Base-by-base conservation (phyloP, 2,888 invertebrate species). In the Drosophila diplacantha region DNA sequence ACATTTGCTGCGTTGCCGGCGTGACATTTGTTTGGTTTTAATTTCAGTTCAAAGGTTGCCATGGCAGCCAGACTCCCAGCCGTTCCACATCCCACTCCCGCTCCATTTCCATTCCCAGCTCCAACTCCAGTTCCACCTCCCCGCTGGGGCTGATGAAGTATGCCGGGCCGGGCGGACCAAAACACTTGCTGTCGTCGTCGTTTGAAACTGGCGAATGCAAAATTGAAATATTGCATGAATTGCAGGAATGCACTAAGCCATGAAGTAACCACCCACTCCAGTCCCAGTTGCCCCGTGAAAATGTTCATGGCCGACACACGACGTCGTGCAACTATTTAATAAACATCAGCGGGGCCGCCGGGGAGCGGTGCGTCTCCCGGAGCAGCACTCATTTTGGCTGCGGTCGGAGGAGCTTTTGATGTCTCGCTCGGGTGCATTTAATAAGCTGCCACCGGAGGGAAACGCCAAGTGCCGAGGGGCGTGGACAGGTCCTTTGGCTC, bases 1-100 rank as follows among this genome's bases (percentile, higher is more conserved):
- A 51, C 59, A 54, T 68, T 59, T 54, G 38, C 66, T 66, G 71
- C n/a, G 46, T 32, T 55, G 56, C 56, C 59, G 71, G 74, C 49
- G 69, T 71, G 81, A 72, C 79, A 78, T 83, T 83, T 78, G 78
- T 78, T 83, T 78, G 81, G 81, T 81, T 78, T 78, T 83, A 81
- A 78, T 78, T 78, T 78, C 69, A 53, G 41, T 64, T 69, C 71
- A 69, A 69, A 69, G 69, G 71, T 55, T 64, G 64, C 72, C 81
- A 81, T 81, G 78, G 78, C 60, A 59, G 61, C 69, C 71, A 53
- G 49, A 32, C 34, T 59, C 41, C 32, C 43, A 20, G 34, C 26
- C 14, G 16, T 34, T 62, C 53, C 63, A 9, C 44, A 43, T 29
- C 16, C 38, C 11, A 9, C 12, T 37, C 26, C 47, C 31, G 58